Conservation (phyloP, 2,113 vertebrate genomes). For the Cheirogaleus medius region DNA sequence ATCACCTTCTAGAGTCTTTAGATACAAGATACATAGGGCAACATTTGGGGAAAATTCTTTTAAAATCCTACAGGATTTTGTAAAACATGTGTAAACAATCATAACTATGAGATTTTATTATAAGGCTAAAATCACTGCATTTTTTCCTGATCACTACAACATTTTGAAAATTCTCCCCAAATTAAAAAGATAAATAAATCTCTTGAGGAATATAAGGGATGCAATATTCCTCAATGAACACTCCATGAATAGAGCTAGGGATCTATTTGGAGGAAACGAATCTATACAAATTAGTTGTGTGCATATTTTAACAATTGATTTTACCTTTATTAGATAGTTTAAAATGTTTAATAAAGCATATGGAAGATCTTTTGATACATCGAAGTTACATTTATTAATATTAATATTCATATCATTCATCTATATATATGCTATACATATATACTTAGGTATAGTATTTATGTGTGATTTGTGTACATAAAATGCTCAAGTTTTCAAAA, state of each 20-base stretch:
- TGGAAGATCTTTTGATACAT: background rate
- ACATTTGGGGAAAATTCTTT: background rate
- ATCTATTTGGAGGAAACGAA: background rate
- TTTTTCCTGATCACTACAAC: background rate
- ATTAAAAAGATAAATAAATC: background rate
- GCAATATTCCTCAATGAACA: background rate
- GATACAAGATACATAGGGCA: background rate
- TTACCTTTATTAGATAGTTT: background rate
- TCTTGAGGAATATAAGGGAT: background rate
- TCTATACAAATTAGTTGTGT: background rate
- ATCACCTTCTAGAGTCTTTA: background rate
- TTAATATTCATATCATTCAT: background rate
- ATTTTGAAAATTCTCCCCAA: conserved; percentile 35
- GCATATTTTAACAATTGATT: background rate
- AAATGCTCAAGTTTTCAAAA: background rate
- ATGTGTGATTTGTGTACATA: background rate
- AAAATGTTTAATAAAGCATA: background rate
- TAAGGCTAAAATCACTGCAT: background rate
- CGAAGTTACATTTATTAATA: background rate
- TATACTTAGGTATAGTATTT: background rate
- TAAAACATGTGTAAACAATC: background rate
- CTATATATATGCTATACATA: background rate
- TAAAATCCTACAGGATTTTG: background rate
- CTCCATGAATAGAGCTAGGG: background rate
- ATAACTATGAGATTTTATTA: background rate